Conservation (phyloP, 2,888 invertebrate species). For the Nomada flava region DNA sequence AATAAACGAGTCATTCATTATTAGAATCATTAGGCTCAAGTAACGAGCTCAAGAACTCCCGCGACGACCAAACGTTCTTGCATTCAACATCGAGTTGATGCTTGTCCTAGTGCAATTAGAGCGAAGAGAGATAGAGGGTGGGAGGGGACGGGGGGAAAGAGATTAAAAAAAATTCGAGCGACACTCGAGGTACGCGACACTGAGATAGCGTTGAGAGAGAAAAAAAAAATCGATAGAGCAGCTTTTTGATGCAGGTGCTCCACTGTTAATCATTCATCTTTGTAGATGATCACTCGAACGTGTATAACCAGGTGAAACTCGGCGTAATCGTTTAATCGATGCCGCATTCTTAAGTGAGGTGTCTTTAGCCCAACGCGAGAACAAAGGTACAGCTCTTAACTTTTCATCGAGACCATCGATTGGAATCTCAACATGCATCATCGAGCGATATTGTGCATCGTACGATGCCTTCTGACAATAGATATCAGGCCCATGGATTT, state of each 20-base stretch:
- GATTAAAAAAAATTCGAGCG: slow-evolving; percentile 29
- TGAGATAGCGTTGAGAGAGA: slow-evolving; percentile 26
- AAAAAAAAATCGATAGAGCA: slow-evolving; percentile 37
- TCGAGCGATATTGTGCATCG: slow-evolving; percentile 15
- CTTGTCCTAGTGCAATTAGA: slow-evolving; percentile 17
- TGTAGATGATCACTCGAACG: slow-evolving; percentile 50
- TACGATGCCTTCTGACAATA: slow-evolving; percentile 5
- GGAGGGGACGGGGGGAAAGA: slow-evolving; percentile 28
- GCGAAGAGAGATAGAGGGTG: neutral
- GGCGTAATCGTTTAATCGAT: slow-evolving; percentile 54
- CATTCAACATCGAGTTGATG: slow-evolving; percentile 7
- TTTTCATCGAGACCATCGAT: slow-evolving; percentile 51
- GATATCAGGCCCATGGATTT: slow-evolving; percentile 12
- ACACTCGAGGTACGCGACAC: slow-evolving; percentile 35
- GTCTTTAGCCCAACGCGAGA: slow-evolving; percentile 29
- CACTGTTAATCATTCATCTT: slow-evolving; percentile 54
- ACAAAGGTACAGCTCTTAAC: slow-evolving; percentile 54
- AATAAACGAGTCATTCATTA: neutral
- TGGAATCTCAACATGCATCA: slow-evolving; percentile 40
- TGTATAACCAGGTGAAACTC: slow-evolving; percentile 15
- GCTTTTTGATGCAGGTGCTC: slow-evolving; percentile 47
- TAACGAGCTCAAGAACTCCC: slow-evolving; percentile 15
- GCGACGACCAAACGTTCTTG: neutral
- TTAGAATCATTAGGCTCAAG: slow-evolving; percentile 4
- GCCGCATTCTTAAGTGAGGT: slow-evolving; percentile 44